Evolutionary conservation across 2,113 vertebrate species (phyloP), one percentile per base, ranked within the genome.

Genomic region (Harpagus bidentatus): DNA sequence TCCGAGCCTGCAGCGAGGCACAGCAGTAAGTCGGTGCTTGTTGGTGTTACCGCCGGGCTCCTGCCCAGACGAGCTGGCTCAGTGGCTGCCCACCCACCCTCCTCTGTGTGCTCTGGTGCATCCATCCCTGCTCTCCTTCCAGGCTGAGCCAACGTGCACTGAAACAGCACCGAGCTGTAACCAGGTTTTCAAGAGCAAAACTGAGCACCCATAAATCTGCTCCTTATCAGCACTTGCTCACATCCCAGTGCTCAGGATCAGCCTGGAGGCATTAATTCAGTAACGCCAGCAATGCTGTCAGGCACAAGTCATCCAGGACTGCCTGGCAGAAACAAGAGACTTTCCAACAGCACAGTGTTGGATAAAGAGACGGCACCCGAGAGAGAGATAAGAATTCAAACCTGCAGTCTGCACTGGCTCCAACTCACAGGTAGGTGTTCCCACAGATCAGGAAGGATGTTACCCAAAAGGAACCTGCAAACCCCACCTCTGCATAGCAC

Each of bases 261-360:
- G 36, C 42, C 85, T 52, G 34, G 40, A 61, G 38, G 21, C 31
- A 32, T 42, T 78, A 66, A 84, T 40, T 87, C 56, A 50, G 74
- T 38, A 82, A 48, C 1, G 0, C 11, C 59, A 52, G 53, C 0
- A 6, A 55, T 26, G 36, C 18, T 52, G 53, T n/a, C 4, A 1
- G 31, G 40, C 48, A 66, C 45, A 42, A 85, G 55, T 10, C 56
- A 38, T 38, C 70, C 65, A 58, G 74, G 66, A 45, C 14, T 1
- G 2, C 83, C 31, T 38, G 36, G 31, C 23, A 23, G 61, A 86
- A 79, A 43, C 7, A 20, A 17, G 63, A 69, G 50, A 32, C 58
- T 42, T 93, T 31, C 38, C 66, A 72, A 20, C 69, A 73, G 42
- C 32, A 61, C 9, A 40, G 26, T 9, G 23, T 4, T 78, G 55